A percentile compares a stretch with the other conserved stretches of the same genome.
These are phyloP conservation scores for Xenopus borealis DNA, from an alignment of 2,113 vertebrate genomes.

Conservation along the genomic window DNA sequence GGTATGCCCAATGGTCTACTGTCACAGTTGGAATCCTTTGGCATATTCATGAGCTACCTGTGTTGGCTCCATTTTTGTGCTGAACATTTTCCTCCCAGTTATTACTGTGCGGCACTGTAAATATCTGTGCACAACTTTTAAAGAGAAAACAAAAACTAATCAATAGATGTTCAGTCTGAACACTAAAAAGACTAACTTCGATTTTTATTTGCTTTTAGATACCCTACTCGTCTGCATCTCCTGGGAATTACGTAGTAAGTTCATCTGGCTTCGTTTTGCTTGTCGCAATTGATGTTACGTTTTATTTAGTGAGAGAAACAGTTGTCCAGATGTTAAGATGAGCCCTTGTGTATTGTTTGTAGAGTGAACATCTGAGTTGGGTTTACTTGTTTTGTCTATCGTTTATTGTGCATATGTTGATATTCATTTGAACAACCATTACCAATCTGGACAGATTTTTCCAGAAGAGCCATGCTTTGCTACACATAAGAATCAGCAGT, in stretches of 20 bases:
- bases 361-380: constrained; percentile 58
- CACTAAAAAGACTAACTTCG: constrained; percentile 33
- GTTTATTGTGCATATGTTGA: constrained; percentile 55
- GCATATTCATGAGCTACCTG: too few species aligned
- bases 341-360: constrained; percentile 56
- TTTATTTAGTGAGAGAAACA: constrained; percentile 54
- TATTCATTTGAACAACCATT: constrained; percentile 53
- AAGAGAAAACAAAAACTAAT: constrained; percentile 1
- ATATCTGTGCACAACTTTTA: too few species aligned
- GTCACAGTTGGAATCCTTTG: too few species aligned
- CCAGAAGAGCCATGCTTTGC: constrained; percentile 48
- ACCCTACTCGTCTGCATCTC: constrained; percentile 93
- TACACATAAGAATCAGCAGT: constrained; percentile 31
- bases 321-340: constrained; percentile 63
- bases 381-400: constrained; percentile 45
- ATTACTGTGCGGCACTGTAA: too few species aligned
- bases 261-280: constrained; percentile 53
- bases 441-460: constrained; percentile 56
- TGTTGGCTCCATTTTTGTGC: too few species aligned
- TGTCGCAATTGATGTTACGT: constrained; percentile 50
- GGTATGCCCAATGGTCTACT: too few species aligned
- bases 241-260: constrained; percentile 96
- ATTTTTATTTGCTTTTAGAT: constrained; percentile 74
- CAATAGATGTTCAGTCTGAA: constrained; percentile 16
- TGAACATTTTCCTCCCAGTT: too few species aligned